phyloP scores from a whole-genome alignment of 1,140 invertebrate species.

The Aphidius gifuensis region DNA sequence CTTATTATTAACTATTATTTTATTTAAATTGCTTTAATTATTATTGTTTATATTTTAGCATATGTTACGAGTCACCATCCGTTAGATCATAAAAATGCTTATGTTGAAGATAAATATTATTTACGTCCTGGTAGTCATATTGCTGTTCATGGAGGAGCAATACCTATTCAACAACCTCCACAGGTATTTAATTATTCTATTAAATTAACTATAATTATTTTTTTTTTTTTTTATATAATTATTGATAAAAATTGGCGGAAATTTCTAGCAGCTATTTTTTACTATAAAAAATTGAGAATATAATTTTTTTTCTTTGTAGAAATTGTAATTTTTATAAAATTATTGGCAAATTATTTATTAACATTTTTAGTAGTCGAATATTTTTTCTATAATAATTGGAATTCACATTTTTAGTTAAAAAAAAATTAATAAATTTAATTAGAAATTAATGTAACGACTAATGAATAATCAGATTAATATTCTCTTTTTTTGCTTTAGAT shows the following conservation, averaged over 20 bases:
- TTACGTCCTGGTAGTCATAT: conserved; percentile 53
- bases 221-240: no score
- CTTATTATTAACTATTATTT: not conserved
- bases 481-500: not conserved
- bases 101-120: conserved; percentile 52
- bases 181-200: conserved; percentile 43
- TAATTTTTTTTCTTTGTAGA: no score
- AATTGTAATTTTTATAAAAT: no score
- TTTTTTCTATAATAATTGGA: no score
- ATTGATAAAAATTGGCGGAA: conserved; percentile 5
- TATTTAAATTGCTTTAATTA: not conserved
- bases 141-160: conserved; percentile 53
- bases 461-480: not conserved
- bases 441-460: no score
- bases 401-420: no score
- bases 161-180: conserved; percentile 57
- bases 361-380: no score
- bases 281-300: no score
- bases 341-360: no score
- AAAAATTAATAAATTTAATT: no score
- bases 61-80: conserved; percentile 48
- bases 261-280: not conserved
- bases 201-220: conserved; percentile 9
- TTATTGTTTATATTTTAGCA: conserved; percentile 27
- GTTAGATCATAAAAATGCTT: conserved; percentile 43